phyloP scores from a whole-genome alignment of 2,113 vertebrate species.

The Tiliqua scincoides region DNA sequence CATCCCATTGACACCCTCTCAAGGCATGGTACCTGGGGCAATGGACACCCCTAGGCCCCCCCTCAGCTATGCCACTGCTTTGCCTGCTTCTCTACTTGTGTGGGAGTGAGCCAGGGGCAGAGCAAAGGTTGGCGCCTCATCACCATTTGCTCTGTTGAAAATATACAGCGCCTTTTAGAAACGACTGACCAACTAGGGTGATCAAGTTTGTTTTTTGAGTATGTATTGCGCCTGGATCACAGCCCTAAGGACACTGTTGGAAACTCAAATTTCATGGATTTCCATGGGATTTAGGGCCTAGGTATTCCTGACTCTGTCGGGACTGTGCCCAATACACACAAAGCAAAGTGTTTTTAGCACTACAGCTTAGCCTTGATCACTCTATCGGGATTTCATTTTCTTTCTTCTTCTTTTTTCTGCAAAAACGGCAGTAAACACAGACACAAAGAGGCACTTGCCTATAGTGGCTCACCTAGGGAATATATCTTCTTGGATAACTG shows the following conservation, averaged over 20 bases:
- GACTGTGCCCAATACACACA: not conserved
- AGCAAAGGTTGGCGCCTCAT: too few species aligned
- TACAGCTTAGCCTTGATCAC: not conserved
- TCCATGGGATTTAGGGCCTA: too few species aligned
- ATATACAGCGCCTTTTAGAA: not conserved
- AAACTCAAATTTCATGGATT: not conserved
- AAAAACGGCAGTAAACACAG: not conserved
- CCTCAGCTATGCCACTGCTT: too few species aligned
- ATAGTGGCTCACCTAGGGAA: conserved; percentile 15
- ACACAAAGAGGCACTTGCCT: conserved; percentile 20
- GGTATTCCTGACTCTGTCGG: not conserved
- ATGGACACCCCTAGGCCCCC: too few species aligned
- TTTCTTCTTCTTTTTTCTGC: not conserved
- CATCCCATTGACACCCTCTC: too few species aligned
- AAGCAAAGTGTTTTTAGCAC: not conserved
- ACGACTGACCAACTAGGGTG: not conserved
- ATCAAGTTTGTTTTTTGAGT: too few species aligned
- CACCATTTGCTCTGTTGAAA: too few species aligned
- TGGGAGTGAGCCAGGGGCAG: too few species aligned
- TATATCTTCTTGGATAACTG: not conserved
- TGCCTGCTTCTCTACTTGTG: too few species aligned
- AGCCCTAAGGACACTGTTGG: not conserved
- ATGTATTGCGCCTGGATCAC: not conserved
- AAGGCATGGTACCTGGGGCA: too few species aligned
- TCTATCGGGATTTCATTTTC: not conserved